Base-by-base conservation (phyloP, 53 echinoderm and acorn worm genomes). In the Paelopatides confundens region DNA sequence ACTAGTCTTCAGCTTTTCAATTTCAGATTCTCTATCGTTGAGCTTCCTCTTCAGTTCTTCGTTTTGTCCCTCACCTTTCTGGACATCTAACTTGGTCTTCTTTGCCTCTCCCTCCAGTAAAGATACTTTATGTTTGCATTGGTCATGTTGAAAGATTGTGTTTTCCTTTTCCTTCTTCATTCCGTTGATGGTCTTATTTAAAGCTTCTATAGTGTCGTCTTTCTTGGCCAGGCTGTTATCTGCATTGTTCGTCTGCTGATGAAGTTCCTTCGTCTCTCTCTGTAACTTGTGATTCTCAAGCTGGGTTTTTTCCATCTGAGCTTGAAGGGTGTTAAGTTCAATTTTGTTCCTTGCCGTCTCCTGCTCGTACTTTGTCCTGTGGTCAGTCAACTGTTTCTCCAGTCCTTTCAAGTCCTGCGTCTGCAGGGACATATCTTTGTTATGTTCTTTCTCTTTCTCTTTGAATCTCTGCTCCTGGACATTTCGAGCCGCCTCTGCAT, bases 361-460 rank as follows among this genome's bases (percentile, higher is more conserved):
- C 79, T 97, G 95, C 62, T 87, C 88, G 52, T 91, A 84, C 68
- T 90, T 93, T 86, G 79, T 87, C 32, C 92, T 92, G 81, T 89
- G 85, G 15, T 97, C 93, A 35, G 66, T 88, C 66, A 91, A 71
- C 86, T 96, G 94, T 43, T 94, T 94, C 47, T 96, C 96, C 84
- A 90, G 35, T n/a, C 47, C 37, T 39, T 84, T 85, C 53, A 93
- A 89, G 51, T 85, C 62, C 88, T 88, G 88, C 23, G 76, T 70
- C 86, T 97, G 97, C 54, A 95, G 90, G 31, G 97, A 93, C 14
- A 95, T 74, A 64, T 95, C 95, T 32, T 92, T 82, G 31, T 94
- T 97, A 39, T 94, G 95, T 28, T 95, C 92, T 78, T 95, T 95
- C 74, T 97, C 68, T 43, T 78, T 83, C 64, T 95, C 97, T 69